Percentiles rank a stretch among this genome's conserved stretches.
phyloP scores from a whole-genome alignment of 2,113 vertebrate species.

The Hylia prasina region DNA sequence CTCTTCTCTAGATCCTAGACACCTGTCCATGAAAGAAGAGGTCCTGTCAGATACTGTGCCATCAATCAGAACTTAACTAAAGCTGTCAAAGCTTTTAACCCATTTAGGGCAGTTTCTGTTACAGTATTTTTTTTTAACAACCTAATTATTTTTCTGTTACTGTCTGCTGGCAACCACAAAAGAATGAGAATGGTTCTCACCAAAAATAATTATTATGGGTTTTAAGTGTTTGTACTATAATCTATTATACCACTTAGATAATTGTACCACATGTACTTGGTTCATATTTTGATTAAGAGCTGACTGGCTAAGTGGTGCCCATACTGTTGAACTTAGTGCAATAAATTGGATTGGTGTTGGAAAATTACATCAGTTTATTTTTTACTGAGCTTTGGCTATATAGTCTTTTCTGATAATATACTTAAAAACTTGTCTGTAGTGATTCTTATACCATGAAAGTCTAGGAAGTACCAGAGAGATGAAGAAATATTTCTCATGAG shows the following conservation, averaged over 20 bases:
- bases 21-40: neutral
- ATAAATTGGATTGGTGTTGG: neutral
- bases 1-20: neutral
- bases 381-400: neutral
- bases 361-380: neutral
- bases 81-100: neutral
- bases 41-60: neutral
- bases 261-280: neutral
- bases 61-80: neutral
- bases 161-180: neutral
- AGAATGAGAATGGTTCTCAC: neutral
- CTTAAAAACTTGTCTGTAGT: neutral
- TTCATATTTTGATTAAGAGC: neutral
- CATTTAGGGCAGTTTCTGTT: neutral
- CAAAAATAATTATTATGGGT: neutral
- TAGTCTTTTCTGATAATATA: neutral
- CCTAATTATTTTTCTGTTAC: neutral
- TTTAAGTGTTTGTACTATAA: neutral
- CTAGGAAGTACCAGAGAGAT: neutral
- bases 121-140: neutral
- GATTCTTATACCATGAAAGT: neutral
- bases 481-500: neutral
- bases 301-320: neutral
- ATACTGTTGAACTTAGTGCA: neutral
- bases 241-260: neutral